Evolutionary conservation across 2,888 invertebrate species (phyloP).

Genomic region (Neuroscelio doddi): DNA sequence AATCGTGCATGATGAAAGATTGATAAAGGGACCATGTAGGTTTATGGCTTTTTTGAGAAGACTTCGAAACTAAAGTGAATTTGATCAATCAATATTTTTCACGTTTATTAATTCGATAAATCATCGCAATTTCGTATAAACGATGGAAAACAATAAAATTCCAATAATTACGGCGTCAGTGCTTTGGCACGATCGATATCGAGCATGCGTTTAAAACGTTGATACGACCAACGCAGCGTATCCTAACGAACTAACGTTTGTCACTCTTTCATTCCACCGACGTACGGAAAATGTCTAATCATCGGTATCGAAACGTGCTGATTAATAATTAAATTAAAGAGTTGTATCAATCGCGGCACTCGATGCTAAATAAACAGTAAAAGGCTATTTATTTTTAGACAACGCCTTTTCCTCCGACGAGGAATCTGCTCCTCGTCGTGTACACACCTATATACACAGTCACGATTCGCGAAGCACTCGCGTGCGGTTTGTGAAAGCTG

Average conservation of each 20-base stretch:
- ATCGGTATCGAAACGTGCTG: slow-evolving; percentile 8
- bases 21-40: slow-evolving; percentile 1
- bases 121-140: too few species aligned
- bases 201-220: too few species aligned
- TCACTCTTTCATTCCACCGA: too few species aligned
- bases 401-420: slow-evolving; percentile 24
- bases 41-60: not conserved
- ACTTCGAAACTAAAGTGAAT: slow-evolving; percentile 2
- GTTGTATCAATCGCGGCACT: slow-evolving; percentile 15
- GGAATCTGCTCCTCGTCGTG: slow-evolving; percentile 13
- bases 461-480: slow-evolving; percentile 22
- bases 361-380: slow-evolving; percentile 5
- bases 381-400: slow-evolving; percentile 22
- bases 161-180: too few species aligned
- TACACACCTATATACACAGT: not conserved
- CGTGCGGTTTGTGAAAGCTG: slow-evolving; percentile 35
- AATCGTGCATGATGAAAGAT: slow-evolving; percentile 28
- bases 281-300: slow-evolving; percentile 22
- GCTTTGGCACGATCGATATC: too few species aligned
- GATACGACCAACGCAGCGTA: too few species aligned
- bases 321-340: slow-evolving; percentile 18
- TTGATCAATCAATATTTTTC: too few species aligned
- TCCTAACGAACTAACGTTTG: too few species aligned
- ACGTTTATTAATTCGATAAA: too few species aligned
- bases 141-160: too few species aligned